These are phyloP conservation scores for Thyatira batis DNA, from an alignment of 2,888 invertebrate genomes.

Conservation along the genomic window DNA sequence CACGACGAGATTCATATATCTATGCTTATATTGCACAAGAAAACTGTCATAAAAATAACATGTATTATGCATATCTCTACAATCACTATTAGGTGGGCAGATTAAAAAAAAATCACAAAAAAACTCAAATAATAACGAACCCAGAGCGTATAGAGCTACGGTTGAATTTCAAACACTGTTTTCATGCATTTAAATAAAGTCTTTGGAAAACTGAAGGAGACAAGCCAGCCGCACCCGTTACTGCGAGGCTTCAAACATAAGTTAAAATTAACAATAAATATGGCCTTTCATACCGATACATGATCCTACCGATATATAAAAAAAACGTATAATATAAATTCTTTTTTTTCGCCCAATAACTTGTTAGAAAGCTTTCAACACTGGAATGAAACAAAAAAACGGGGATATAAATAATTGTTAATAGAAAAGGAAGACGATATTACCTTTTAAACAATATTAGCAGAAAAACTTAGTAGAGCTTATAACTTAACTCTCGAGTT, in stretches of 20 bases:
- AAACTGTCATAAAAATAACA: conserved; percentile 12
- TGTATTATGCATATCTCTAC: conserved; percentile 21
- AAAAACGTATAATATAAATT: conserved; percentile 32
- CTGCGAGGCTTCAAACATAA: conserved; percentile 64
- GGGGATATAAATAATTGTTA: not conserved
- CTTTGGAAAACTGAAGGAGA: not conserved
- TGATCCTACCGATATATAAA: conserved; percentile 18
- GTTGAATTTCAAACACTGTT: not conserved
- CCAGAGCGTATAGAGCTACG: no score
- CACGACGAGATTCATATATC: conserved; percentile 27
- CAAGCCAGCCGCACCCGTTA: conserved; percentile 51
- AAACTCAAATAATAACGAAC: no score
- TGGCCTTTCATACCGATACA: conserved; percentile 46
- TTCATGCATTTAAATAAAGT: not conserved
- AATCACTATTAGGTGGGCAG: not conserved
- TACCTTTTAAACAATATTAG: not conserved
- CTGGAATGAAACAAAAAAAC: conserved; percentile 53
- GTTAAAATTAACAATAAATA: conserved; percentile 54
- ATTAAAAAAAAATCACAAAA: not conserved
- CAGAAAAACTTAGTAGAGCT: not conserved
- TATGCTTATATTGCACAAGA: conserved; percentile 5
- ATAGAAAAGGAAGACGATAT: not conserved
- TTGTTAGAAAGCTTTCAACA: conserved; percentile 29
- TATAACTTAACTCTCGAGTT: not conserved
- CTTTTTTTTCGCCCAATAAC: conserved; percentile 30